Base-by-base conservation (phyloP, 2,797 vertebrate genomes). In the Coranthus polyacanthus region DNA sequence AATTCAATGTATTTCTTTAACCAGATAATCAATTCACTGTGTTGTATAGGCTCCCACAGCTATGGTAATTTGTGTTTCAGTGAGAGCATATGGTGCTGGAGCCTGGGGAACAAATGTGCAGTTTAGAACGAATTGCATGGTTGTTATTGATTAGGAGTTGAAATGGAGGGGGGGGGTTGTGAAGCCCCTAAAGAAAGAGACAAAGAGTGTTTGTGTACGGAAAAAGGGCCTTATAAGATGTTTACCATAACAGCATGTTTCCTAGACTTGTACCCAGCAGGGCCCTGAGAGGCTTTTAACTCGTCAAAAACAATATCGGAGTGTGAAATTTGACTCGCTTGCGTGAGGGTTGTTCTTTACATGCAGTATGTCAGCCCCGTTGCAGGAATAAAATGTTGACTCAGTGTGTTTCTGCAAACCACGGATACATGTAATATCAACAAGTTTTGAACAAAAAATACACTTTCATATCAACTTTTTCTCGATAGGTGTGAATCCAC, bases 61-160 rank as follows among this genome's bases (percentile, higher is more conserved):
- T 70, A 59, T 17, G 51, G 72, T 82, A 79, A 82, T 88, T 73
- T 12, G 16, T 78, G 75, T 75, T 80, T 80, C 26, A 13, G 47
- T 49, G 68, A 50, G 62, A 72, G 68, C 58, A 45, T 70, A 72
- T 65, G 50, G 55, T 1, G 22, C 61, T 45, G 53, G 45, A 75
- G 67, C 53, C 66, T 10, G 10, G 57, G 51, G 75, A 84, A 70
- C 63, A 76, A 88, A 83, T 79, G 72, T 56, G 81, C 74, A 70
- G 70, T 81, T 89, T 77, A 82, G 76, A 82, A 67, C 69, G 70
- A 88, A 87, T 71, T 79, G 86, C 81, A 75, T 68, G 77, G 81
- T 72, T 70, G 58, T 85, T 89, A 91, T 87, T 89, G 88, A 91
- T 89, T 69, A 83, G 75, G 63, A 68, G 60, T 45, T 61, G 81